Conservation (phyloP, 2,888 invertebrate genomes). For the Onthophagus sagittarius region DNA sequence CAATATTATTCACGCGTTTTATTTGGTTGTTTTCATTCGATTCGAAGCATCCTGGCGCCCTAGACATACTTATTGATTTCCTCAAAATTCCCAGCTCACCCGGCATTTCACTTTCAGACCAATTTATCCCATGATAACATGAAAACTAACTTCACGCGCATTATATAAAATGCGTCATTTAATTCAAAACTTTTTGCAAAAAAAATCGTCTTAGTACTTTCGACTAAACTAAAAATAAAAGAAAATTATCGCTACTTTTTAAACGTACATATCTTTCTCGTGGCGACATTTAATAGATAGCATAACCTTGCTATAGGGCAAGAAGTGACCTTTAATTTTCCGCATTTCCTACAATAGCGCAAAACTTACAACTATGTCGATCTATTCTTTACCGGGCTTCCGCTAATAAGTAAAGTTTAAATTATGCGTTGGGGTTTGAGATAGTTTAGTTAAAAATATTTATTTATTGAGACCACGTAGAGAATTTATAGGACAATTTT, state of each 20-base stretch:
- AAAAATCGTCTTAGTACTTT: too few species aligned
- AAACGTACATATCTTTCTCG: too few species aligned
- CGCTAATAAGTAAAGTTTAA: neutral
- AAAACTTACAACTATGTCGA: neutral
- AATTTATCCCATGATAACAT: neutral
- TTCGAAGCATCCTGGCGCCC: neutral
- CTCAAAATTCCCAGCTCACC: neutral
- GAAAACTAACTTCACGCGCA: neutral
- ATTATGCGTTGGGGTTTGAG: neutral
- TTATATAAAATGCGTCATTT: too few species aligned
- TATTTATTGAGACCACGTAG: neutral
- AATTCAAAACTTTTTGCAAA: too few species aligned
- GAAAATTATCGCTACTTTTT: too few species aligned
- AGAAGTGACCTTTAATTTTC: neutral
- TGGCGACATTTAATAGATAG: too few species aligned
- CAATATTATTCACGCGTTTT: too few species aligned
- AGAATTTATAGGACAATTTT: neutral
- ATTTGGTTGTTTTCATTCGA: neutral
- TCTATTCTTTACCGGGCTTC: neutral
- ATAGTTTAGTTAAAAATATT: neutral
- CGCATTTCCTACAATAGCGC: neutral
- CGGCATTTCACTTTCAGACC: neutral
- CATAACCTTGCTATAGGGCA: neutral
- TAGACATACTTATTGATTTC: neutral
- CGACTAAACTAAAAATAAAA: too few species aligned